Evolutionary conservation across 2,888 invertebrate species (phyloP).

Genomic region (Clepsis dumicolana): DNA sequence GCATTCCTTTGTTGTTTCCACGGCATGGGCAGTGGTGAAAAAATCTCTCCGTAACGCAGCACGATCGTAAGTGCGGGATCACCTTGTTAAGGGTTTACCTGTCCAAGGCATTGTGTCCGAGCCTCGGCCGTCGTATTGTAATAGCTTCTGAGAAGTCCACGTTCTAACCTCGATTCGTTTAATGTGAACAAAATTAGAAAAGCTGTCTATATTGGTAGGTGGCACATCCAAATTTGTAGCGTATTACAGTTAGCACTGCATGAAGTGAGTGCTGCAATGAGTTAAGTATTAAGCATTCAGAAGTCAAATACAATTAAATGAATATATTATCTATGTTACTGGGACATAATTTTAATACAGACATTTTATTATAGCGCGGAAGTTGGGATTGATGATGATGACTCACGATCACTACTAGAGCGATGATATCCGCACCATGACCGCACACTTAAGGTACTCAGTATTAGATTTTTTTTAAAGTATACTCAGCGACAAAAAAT

Average conservation of each 20-base stretch:
- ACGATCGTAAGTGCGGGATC: constrained; percentile 34
- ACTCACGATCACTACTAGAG: neutral
- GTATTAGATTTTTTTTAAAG: neutral
- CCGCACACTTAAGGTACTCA: constrained; percentile 4
- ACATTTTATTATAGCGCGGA: neutral
- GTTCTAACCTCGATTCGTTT: constrained; percentile 41
- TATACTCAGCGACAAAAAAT: too few relatives aligned
- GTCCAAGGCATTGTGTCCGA: constrained; percentile 44
- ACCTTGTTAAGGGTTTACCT: constrained; percentile 49
- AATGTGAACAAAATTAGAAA: constrained; percentile 35
- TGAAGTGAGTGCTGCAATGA: neutral
- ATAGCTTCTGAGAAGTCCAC: constrained; percentile 49
- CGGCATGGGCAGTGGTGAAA: neutral
- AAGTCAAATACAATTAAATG: too few relatives aligned
- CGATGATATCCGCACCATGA: neutral
- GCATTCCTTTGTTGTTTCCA: neutral
- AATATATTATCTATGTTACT: neutral
- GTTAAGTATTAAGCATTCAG: too few relatives aligned
- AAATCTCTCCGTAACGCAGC: constrained; percentile 12
- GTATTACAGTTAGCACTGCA: constrained; percentile 1
- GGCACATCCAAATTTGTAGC: constrained; percentile 24
- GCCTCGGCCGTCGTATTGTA: constrained; percentile 42
- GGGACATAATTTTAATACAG: neutral
- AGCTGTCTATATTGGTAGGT: constrained; percentile 1
- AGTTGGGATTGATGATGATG: neutral